Evolutionary conservation across 1,140 invertebrate genomes (phyloP), one percentile per base, ranked within the genome.

Genomic region (Saccostrea cuccullata): DNA sequence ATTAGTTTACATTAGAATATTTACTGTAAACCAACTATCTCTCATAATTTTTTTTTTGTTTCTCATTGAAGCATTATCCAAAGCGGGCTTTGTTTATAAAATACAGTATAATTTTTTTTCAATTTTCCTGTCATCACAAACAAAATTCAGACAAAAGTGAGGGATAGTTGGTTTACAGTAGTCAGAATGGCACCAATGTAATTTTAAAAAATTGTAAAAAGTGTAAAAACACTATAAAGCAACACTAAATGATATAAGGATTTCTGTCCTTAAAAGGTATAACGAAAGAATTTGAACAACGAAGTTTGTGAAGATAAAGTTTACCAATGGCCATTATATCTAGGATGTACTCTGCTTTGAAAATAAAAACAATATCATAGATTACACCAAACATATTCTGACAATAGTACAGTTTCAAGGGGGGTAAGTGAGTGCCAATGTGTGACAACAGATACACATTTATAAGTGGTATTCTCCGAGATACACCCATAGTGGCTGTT

Each of bases 311-410:
- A 20, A 55, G 9, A 47, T 47, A 6, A 84, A 84, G 12, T 84
- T 85, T 85, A 85, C 84, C 84, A 85, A 20, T 85, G 55, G 58
- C 84, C 58, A 64, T 64, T 85, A 64, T 85, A 20, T 30, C 47
- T 56, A 60, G 60, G 58, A 55, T 85, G 84, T 40, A 85, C 84
- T 64, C 84, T 85, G 84, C 47, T 64, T 60, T 12, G 23, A 55
- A 23, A 84, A 47, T 47, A 64, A 20, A 77, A 77, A 13, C 26
- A 77, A 30, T 77, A 15, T 26, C 2, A 30, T 36, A 77, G 30
- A 36, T 77, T 36, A 77, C 26, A 30, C 12, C 70, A 36, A 13
- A 40, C 26, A 15, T 5, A 77, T 77, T 77, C 30, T 77, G 12
- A 77, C 26, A 77, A 30, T 77, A 36, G 26, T 30, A 30, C 12